phyloP scores from a whole-genome alignment of 2,888 invertebrate species.

The Magallana nippona region DNA sequence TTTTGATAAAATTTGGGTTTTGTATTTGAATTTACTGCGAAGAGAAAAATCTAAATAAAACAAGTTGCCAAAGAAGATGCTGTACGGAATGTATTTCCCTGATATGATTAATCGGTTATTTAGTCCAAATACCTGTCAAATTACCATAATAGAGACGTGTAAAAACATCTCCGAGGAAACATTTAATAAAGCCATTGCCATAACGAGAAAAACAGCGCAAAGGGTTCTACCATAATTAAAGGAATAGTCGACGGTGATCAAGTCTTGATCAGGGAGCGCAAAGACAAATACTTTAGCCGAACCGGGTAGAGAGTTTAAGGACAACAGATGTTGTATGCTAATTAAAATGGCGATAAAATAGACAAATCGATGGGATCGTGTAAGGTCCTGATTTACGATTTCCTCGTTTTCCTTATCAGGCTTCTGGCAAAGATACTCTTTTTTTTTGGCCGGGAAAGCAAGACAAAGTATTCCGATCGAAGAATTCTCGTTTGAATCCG shows the following conservation, averaged over 20 bases:
- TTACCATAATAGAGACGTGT: too few relatives aligned
- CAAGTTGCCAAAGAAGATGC: too few relatives aligned
- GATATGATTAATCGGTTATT: too few relatives aligned
- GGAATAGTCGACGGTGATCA: background rate
- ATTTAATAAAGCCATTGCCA: background rate
- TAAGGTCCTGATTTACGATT: conserved; percentile 5
- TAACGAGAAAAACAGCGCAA: background rate
- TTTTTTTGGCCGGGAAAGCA: background rate
- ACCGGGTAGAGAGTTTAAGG: conserved; percentile 17
- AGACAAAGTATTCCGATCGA: background rate
- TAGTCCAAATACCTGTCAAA: too few relatives aligned
- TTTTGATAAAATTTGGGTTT: too few relatives aligned
- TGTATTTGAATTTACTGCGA: too few relatives aligned
- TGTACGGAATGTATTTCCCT: too few relatives aligned
- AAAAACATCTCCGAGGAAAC: too few relatives aligned
- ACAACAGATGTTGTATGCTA: conserved; percentile 29
- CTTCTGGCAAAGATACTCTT: background rate
- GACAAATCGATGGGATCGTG: conserved; percentile 25
- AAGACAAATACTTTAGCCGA: conserved; percentile 15
- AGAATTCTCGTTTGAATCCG: too few relatives aligned
- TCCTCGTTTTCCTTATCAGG: conserved; percentile 10
- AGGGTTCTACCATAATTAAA: background rate
- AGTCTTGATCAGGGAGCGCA: background rate
- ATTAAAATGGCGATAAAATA: background rate
- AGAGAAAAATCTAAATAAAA: too few relatives aligned